Percentiles rank a stretch among this genome's conserved stretches.
These are phyloP conservation scores for Dastarcus helophoroides DNA, from an alignment of 2,888 invertebrate genomes.

Conservation along the genomic window DNA sequence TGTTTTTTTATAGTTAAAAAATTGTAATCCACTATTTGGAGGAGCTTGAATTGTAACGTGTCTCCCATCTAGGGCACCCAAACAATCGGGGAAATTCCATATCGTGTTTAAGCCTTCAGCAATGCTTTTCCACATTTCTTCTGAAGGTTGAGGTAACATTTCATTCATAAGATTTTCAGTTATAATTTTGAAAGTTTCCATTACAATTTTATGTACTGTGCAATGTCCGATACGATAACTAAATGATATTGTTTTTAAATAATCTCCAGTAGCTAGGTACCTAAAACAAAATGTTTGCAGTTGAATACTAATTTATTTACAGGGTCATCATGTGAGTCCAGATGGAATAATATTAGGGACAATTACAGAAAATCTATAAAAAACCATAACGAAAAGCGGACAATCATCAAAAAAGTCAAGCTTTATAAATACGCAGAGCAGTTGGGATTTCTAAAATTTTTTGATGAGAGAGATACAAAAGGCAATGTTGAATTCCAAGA, in stretches of 20 bases:
- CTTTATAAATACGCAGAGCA: conserved; percentile 13
- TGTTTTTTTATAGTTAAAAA: conserved; percentile 21
- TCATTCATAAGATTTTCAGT: conserved; percentile 11
- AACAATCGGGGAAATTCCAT: conserved; percentile 20
- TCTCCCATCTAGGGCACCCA: conserved; percentile 15
- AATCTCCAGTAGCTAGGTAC: conserved; percentile 20
- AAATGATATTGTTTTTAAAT: conserved; percentile 19
- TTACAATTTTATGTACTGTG: conserved; percentile 17
- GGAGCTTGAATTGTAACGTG: conserved; percentile 19
- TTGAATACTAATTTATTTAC: conserved; percentile 1
- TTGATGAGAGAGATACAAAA: conserved; percentile 8
- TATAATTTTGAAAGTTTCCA: conserved; percentile 12
- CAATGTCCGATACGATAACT: conserved; percentile 19
- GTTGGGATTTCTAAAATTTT: conserved; percentile 6
- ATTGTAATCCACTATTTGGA: conserved; percentile 14
- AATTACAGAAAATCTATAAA: conserved; percentile 13
- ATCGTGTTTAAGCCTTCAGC: conserved; percentile 11
- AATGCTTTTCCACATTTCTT: conserved; percentile 13
- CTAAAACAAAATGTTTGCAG: no score
- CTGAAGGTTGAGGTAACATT: conserved; percentile 11
- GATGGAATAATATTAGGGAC: conserved; percentile 15
- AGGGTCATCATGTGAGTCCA: conserved; percentile 7
- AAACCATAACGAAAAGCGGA: conserved; percentile 7
- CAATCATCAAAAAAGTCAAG: conserved; percentile 10
- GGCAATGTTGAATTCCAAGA: conserved; percentile 9